Base-by-base conservation (phyloP, 2,113 vertebrate genomes). In the Antennarius striatus region DNA sequence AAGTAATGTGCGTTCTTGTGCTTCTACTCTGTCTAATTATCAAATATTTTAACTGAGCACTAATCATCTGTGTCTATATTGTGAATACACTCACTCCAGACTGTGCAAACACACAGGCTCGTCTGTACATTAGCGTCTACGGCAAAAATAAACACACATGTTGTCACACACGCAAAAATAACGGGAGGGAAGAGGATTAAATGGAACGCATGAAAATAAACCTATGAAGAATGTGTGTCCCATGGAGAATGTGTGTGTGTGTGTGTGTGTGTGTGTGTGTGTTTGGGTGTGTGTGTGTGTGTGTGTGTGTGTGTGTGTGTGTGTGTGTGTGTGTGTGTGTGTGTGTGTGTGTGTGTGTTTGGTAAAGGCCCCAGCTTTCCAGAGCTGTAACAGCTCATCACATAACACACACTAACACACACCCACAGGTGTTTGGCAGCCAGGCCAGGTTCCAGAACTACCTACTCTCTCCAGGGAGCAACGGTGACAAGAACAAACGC, bases 311-410 rank as follows among this genome's bases (percentile, higher is more conserved):
- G 22, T 22, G 22, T 22, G 22, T 22, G 22, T 22, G 22, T 22
- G 22, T 22, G 22, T 30, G 9, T 12, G 51, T 53, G 22, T 30
- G 10, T 29, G 51, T 15, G 29, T 49, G 17, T 54, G 16, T 52
- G 58, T 43, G 42, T 10, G 10, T 43, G 42, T 43, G 42, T 12
- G 32, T 30, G 9, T 6, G 28, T 12, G 22, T 8, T 17, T 28
- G 28, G 13, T 29, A 65, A 61, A 75, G 75, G 84, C 86, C 76
- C 75, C 85, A 85, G 86, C 75, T 86, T 92, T 91, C 87, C 81
- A 92, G 87, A 93, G 74, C 30, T 9, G 7, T 43, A 93, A 75
- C 90, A 86, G 85, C 84, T 85, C 81, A 77, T 73, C 63, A 48
- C 81, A 88, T 63, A 92, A 86, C 68, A 63, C 32, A 70, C 39